Evolutionary conservation across 2,797 vertebrate genomes (phyloP), one percentile per base, ranked within the genome.

Genomic region (Chelidonichthys spinosus): DNA sequence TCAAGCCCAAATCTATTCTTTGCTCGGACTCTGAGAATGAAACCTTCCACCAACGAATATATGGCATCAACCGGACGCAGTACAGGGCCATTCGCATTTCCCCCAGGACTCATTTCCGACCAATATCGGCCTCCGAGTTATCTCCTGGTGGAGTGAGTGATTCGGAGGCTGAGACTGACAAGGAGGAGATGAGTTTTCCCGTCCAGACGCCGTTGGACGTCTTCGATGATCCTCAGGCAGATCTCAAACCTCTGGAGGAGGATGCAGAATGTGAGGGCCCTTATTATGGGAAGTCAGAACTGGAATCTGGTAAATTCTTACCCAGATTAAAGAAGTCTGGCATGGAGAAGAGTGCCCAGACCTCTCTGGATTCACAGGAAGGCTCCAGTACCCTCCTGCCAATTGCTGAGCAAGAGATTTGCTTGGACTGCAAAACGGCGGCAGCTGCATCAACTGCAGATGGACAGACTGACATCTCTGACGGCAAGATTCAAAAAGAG

Each of bases 301-400:
- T 99, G 63, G 98, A 99, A 94, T 99, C 98, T 92, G 98, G 98
- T 79, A 98, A 97, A 90, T 99, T 99, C 87, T 94, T 99, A 85
- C 98, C 98, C 85, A 96, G 97, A 85, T 93, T 99, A 90, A 99
- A 97, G 91, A 99, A 97, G 85, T 97, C 97, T 84, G 98, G 98
- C 85, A 99, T 99, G 98, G 98, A 99, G 92, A 99, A 99, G 93
- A 99, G 98, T 92, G 98, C 98, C n/a, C 98, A 99, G 95, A 99
- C 98, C 18, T 99, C 98, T 46, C 88, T 99, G 87, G 98, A 99
- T 95, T 97, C 97, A 72, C 98, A 99, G 93, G 98, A 99, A 94
- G 98, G 98, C 70, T 94, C 96, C 0, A 84, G 92, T 37, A 90
- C 94, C 80, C 93, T 95, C 84, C 93, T 96, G 90, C 92, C 95